Percentiles rank a stretch among this genome's conserved stretches.
Evolutionary conservation across 2,113 vertebrate genomes (phyloP).

Genomic region (Chloroceryle aenea): DNA sequence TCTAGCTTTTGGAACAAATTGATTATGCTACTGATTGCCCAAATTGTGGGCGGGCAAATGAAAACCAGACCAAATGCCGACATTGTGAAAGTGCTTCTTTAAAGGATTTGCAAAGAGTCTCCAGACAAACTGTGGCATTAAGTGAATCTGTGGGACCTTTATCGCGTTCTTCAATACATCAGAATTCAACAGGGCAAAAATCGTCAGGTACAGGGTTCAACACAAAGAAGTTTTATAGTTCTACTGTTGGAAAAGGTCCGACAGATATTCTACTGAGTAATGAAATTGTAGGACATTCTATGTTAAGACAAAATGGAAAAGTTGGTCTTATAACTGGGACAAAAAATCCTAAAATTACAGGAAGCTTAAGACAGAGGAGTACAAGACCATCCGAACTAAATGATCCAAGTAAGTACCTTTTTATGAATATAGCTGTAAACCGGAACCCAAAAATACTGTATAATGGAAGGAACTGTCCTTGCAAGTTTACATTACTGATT

Average conservation of each 20-base stretch:
- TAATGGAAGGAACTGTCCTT: neutral
- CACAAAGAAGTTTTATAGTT: slow-evolving; percentile 85
- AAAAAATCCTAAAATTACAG: slow-evolving; percentile 77
- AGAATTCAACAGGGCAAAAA: slow-evolving; percentile 81
- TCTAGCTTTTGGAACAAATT: slow-evolving; percentile 77
- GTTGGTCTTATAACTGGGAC: slow-evolving; percentile 69
- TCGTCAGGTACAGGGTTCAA: slow-evolving; percentile 75
- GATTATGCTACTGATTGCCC: slow-evolving; percentile 79
- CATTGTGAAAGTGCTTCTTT: slow-evolving; percentile 77
- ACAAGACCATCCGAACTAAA: slow-evolving; percentile 82
- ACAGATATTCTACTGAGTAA: slow-evolving; percentile 76
- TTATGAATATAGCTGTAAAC: neutral
- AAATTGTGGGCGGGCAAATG: slow-evolving; percentile 81
- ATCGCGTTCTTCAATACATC: slow-evolving; percentile 85
- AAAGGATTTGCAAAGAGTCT: slow-evolving; percentile 77
- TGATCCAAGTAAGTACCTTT: slow-evolving; percentile 91
- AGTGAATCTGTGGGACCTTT: slow-evolving; percentile 76
- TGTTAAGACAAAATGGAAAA: slow-evolving; percentile 82
- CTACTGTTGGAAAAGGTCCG: slow-evolving; percentile 72
- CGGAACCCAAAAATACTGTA: neutral
- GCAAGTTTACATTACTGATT: neutral
- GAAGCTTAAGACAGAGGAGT: slow-evolving; percentile 74
- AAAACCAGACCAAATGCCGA: slow-evolving; percentile 82
- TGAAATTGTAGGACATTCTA: slow-evolving; percentile 73
- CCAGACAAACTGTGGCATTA: slow-evolving; percentile 69